These are phyloP conservation scores for Macrotus californicus DNA, from an alignment of 2,113 vertebrate genomes.

Conservation along the genomic window DNA sequence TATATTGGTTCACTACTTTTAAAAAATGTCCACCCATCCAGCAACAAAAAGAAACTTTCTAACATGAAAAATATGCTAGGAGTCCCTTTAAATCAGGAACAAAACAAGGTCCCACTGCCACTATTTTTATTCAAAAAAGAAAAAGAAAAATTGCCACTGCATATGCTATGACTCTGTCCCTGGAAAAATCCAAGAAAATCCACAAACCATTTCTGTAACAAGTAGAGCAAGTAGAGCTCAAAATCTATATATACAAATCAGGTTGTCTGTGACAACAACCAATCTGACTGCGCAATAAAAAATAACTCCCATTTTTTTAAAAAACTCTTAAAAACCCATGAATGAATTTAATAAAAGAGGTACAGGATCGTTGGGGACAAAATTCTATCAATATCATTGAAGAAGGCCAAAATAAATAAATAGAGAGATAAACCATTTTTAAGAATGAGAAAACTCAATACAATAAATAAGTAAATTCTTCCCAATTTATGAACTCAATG, in stretches of 20 bases:
- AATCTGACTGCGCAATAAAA: neutral
- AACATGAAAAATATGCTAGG: neutral
- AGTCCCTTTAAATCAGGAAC: neutral
- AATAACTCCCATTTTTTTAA: neutral
- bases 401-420: neutral
- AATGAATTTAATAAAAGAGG: slow-evolving; percentile 7
- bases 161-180: neutral
- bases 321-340: neutral
- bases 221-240: neutral
- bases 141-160: neutral
- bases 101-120: neutral
- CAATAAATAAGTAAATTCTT: neutral
- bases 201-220: slow-evolving; percentile 29
- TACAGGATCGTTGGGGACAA: neutral
- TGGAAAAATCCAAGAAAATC: slow-evolving; percentile 17
- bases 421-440: neutral
- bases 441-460: neutral
- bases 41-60: slow-evolving; percentile 21
- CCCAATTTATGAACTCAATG: neutral
- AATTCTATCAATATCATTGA: neutral
- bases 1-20: neutral
- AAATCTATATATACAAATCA: neutral
- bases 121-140: neutral
- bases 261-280: neutral
- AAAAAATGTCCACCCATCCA: neutral